A percentile compares a stretch with the other conserved stretches of the same genome.
Evolutionary conservation across 2,113 vertebrate species (phyloP).

Genomic region (Muntiacus reevesi): DNA sequence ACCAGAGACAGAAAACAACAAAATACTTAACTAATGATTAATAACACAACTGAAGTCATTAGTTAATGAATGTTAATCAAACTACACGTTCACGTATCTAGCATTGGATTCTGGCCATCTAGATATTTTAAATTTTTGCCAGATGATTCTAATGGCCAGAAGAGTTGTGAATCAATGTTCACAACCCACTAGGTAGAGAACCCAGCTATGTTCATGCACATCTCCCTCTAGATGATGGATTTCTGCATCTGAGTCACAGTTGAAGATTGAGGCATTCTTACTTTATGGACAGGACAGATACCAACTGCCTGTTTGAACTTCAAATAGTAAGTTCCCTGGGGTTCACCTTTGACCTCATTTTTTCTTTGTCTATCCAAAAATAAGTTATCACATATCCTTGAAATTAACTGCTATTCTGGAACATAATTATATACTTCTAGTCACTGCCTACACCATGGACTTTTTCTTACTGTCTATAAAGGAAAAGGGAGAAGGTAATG

Average conservation of each 20-base stretch:
- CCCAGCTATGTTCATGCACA: neutral
- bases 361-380: neutral
- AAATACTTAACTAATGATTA: neutral
- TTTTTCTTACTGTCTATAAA: neutral
- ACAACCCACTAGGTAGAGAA: neutral
- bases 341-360: neutral
- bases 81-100: neutral
- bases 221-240: neutral
- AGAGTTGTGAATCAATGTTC: neutral
- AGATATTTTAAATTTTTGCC: neutral
- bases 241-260: neutral
- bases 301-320: neutral
- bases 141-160: neutral
- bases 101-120: rapidly evolving
- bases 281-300: neutral
- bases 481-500: neutral
- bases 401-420: neutral
- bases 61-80: neutral
- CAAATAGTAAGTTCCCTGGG: neutral
- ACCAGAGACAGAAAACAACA: neutral
- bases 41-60: neutral
- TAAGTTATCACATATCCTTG: neutral
- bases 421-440: neutral
- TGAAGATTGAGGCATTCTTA: neutral
- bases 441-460: neutral